Base-by-base conservation (phyloP, 2,797 vertebrate genomes). In the Kryptolebias ocellatus region DNA sequence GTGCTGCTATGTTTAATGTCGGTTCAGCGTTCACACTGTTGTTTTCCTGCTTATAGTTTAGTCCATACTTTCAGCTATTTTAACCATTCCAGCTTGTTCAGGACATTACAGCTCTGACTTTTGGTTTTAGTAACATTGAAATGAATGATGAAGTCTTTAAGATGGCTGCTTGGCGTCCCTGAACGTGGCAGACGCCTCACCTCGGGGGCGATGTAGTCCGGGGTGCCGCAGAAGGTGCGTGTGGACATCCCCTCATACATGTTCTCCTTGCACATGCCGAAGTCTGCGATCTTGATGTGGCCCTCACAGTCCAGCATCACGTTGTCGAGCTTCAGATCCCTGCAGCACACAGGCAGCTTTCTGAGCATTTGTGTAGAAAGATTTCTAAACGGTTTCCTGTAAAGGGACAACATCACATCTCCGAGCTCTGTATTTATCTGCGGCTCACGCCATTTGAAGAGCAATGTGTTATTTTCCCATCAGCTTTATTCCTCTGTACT, bases 221-320 rank as follows among this genome's bases (percentile, higher is more conserved):
- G 98, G 6, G 98, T 99, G 62, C 98, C 98, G 0, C 98, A 99
- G 93, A 99, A 99, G 8, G 98, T 99, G 89, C 98, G 98, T 15
- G 98, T 99, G 29, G 90, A 96, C 85, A 95, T 95, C 54, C 95
- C 95, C 0, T 99, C 97, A 85, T 95, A 97, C 92, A 99, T 96
- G 92, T 95, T 98, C 89, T 99, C 98, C 86, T 99, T 99, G 78
- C 97, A 99, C 98, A 99, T 99, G 85, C 98, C 98, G 0, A 99
- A 99, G 89, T 99, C 98, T 0, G 98, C 97, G 0, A 99, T 98
- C 93, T 99, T 99, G 87, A 99, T 99, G 94, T 99, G 98, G 5
- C 98, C 98, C 74, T 99, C 98, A 0, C 95, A 96, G 82, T 99
- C 98, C 91, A 99, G 92, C 98, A 99, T 99, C 82, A 99, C 98